phyloP scores from a whole-genome alignment of 2,888 invertebrate species.

The Agonum fuliginosum region DNA sequence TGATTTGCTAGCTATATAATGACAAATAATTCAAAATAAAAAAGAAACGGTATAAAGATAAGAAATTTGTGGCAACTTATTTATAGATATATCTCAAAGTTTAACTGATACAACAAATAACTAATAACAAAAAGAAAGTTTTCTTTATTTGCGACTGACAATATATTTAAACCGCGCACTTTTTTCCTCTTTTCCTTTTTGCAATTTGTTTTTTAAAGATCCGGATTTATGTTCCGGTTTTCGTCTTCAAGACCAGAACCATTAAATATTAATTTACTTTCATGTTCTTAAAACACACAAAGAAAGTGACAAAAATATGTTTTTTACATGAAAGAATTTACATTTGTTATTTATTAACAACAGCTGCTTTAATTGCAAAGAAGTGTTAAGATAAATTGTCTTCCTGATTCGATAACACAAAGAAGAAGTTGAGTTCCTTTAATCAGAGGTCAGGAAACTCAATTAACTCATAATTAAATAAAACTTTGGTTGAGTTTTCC shows the following conservation, averaged over 20 bases:
- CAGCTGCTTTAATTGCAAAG: neutral
- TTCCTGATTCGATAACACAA: constrained; percentile 11
- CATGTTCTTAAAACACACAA: neutral
- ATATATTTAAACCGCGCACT: neutral
- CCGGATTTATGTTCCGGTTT: constrained; percentile 16
- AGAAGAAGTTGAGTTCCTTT: neutral
- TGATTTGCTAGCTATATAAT: too few species aligned
- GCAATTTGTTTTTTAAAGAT: constrained; percentile 23
- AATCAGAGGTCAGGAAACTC: constrained; percentile 16
- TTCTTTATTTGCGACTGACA: neutral
- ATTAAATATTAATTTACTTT: constrained; percentile 44
- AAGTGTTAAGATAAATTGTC: constrained; percentile 2
- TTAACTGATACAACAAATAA: too few species aligned
- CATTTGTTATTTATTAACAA: neutral
- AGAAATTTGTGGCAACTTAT: too few species aligned
- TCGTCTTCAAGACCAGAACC: constrained; percentile 40
- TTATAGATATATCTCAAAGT: too few species aligned
- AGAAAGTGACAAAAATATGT: constrained; percentile 34
- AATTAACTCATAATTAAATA: neutral
- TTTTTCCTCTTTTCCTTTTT: constrained; percentile 9
- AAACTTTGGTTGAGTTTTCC: neutral
- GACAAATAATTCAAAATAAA: too few species aligned
- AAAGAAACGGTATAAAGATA: too few species aligned
- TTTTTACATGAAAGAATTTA: neutral
- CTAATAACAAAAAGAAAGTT: neutral